Evolutionary conservation across 2,797 vertebrate species (phyloP).

Genomic region (Salmo trutta): DNA sequence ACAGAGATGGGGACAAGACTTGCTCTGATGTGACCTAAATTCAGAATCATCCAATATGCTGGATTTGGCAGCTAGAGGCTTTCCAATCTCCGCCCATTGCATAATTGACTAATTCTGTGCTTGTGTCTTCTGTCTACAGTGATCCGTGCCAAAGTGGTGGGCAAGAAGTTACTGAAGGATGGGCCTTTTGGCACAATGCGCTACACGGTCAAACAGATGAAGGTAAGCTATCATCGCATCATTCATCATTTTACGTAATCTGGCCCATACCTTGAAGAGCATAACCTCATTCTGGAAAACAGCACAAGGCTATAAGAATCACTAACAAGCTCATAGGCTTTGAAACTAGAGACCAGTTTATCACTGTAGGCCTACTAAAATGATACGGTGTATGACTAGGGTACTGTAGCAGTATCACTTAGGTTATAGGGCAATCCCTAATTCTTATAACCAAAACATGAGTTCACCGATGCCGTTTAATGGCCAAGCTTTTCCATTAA

Average conservation of each 20-base stretch:
- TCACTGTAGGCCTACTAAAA: not conserved
- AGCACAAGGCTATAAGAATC: conserved; percentile 37
- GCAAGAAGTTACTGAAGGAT: conserved; percentile 93
- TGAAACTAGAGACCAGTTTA: conserved; percentile 30
- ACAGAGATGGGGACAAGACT: not conserved
- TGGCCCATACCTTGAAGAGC: conserved; percentile 47
- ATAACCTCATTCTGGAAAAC: not conserved
- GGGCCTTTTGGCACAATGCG: conserved; percentile 93
- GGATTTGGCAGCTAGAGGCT: not conserved
- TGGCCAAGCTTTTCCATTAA: not conserved
- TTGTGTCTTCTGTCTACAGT: conserved; percentile 75
- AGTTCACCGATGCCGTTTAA: not conserved
- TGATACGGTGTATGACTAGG: not conserved
- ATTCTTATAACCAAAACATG: not conserved
- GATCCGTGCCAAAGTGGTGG: conserved; percentile 96
- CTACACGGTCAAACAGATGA: conserved; percentile 97
- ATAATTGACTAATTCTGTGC: conserved; percentile 19
- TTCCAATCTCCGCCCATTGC: not conserved
- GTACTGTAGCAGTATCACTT: not conserved
- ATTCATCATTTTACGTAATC: conserved; percentile 48
- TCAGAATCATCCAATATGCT: not conserved
- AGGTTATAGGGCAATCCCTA: not conserved
- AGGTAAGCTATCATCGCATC: conserved; percentile 74
- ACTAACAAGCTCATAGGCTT: conserved; percentile 55
- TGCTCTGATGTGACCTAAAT: not conserved